Conservation (phyloP, 2,113 vertebrate species). For the Scytalopus superciliaris region DNA sequence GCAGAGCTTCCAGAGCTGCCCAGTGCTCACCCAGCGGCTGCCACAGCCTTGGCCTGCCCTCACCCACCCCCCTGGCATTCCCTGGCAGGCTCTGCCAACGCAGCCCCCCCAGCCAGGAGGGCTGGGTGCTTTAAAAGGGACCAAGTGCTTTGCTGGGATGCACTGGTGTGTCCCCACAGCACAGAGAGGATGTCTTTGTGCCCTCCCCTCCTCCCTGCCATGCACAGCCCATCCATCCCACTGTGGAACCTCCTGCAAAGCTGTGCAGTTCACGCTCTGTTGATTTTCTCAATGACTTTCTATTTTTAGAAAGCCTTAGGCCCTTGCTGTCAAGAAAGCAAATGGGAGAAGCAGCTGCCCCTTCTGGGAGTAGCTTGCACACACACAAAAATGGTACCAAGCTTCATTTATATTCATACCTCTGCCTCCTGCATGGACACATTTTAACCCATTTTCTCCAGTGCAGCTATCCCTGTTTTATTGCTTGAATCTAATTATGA, state of each 20-base stretch:
- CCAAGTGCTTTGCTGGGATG: neutral
- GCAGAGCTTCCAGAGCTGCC: rapidly evolving
- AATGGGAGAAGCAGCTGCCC: conserved; percentile 60
- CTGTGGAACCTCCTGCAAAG: conserved; percentile 43
- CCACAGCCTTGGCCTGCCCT: neutral
- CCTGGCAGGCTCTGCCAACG: rapidly evolving
- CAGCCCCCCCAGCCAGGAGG: neutral
- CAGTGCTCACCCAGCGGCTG: too few species aligned
- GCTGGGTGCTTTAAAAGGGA: rapidly evolving
- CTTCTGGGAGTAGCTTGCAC: conserved; percentile 52
- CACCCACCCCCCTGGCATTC: rapidly evolving
- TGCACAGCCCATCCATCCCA: neutral
- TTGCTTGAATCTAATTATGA: neutral
- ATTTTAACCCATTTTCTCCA: conserved; percentile 50
- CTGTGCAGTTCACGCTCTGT: conserved; percentile 57
- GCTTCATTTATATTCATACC: conserved; percentile 37
- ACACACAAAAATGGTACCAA: neutral
- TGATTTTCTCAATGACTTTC: conserved; percentile 73
- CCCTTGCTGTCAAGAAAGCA: conserved; percentile 58
- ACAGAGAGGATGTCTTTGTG: neutral
- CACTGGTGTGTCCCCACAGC: neutral
- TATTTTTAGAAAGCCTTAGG: conserved; percentile 65
- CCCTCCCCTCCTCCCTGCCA: neutral
- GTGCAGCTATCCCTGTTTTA: neutral
- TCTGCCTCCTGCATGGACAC: neutral